Conservation (phyloP, 1,140 invertebrate species). For the Drosophila melanica region DNA sequence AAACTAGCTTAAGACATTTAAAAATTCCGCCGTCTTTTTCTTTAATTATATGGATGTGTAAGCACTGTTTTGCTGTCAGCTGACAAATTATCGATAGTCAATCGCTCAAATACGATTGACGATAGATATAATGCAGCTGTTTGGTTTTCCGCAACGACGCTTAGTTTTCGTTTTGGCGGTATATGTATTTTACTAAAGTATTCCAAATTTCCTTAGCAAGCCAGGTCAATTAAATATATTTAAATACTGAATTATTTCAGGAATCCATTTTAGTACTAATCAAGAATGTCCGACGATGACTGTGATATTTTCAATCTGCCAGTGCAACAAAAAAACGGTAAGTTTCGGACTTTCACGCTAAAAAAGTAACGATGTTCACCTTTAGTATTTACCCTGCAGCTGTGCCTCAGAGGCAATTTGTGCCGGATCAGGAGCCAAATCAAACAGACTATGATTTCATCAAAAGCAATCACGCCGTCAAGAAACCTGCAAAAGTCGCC, state of each 20-base stretch:
- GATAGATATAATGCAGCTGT: conserved; percentile 4
- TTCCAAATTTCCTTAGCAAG: not conserved
- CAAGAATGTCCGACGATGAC: conserved; percentile 64
- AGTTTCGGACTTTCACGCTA: not conserved
- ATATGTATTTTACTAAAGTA: not conserved
- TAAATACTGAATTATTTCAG: not conserved
- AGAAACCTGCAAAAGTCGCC: conserved; percentile 20
- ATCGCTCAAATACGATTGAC: not conserved
- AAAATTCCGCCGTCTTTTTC: no score
- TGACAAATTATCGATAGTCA: conserved; percentile 1
- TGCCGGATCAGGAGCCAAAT: conserved; percentile 14
- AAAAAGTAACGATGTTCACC: not conserved
- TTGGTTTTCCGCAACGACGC: conserved; percentile 10
- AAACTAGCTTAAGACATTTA: no score
- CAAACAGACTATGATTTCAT: conserved; percentile 59
- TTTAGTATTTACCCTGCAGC: conserved; percentile 10
- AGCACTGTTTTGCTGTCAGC: not conserved
- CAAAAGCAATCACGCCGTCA: not conserved
- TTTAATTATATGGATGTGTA: not conserved
- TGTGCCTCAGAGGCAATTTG: conserved; percentile 22
- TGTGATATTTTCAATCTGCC: conserved; percentile 59
- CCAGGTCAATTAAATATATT: not conserved
- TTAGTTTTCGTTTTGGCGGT: conserved; percentile 42
- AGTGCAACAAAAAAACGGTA: conserved; percentile 29
- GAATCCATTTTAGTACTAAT: not conserved